phyloP scores from a whole-genome alignment of 2,797 vertebrate genomes.

The Toxotes lorentzi region DNA sequence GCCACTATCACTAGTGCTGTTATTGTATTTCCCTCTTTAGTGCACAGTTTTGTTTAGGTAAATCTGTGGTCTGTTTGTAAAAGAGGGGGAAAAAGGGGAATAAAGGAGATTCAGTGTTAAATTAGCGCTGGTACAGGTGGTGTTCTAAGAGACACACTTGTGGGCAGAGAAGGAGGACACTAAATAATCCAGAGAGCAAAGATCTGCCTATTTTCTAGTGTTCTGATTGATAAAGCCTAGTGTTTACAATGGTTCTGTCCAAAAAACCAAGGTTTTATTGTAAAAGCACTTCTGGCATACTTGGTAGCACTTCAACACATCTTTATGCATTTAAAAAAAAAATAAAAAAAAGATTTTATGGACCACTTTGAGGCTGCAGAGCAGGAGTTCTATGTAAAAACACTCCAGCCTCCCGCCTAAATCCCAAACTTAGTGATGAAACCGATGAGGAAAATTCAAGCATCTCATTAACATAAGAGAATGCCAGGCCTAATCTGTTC shows the following conservation, averaged over 20 bases:
- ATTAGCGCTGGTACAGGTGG: slow-evolving; percentile 20
- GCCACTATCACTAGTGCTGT: slow-evolving; percentile 80
- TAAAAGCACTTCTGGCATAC: neutral
- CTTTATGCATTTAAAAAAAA: neutral
- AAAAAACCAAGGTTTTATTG: slow-evolving; percentile 7
- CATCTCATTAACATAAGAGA: slow-evolving; percentile 33
- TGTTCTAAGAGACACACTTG: slow-evolving; percentile 2
- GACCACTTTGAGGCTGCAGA: neutral
- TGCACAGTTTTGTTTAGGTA: slow-evolving; percentile 75
- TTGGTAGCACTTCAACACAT: neutral
- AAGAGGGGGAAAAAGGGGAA: slow-evolving; percentile 33
- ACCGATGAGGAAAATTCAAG: slow-evolving; percentile 20
- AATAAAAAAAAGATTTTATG: neutral
- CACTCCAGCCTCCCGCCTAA: neutral
- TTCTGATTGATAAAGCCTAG: slow-evolving; percentile 12
- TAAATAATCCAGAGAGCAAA: slow-evolving; percentile 18
- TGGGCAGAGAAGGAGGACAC: slow-evolving; percentile 1
- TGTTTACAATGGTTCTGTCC: neutral
- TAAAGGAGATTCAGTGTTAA: slow-evolving; percentile 42
- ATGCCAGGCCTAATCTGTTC: slow-evolving; percentile 22
- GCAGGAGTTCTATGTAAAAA: slow-evolving; percentile 17
- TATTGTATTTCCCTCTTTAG: slow-evolving; percentile 77
- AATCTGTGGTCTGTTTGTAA: slow-evolving; percentile 69
- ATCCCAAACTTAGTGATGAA: slow-evolving; percentile 28
- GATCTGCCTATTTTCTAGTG: neutral